These are phyloP conservation scores for Pseudomyrmex dendroicus DNA, from an alignment of 1,140 invertebrate species.

Conservation along the genomic window DNA sequence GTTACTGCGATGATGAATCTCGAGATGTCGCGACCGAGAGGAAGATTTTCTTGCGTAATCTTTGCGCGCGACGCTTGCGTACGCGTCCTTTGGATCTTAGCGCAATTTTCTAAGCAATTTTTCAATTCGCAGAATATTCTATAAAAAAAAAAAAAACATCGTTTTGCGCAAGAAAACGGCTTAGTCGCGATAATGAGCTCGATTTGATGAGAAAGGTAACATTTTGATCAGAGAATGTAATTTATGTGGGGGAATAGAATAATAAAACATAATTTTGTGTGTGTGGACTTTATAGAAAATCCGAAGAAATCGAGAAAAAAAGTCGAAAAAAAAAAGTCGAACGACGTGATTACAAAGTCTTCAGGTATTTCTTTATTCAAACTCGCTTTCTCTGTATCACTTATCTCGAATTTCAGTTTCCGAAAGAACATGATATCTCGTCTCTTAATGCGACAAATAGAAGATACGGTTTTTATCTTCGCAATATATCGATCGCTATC, in stretches of 20 bases:
- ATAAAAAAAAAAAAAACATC: not conserved
- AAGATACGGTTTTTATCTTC: slow-evolving; percentile 18
- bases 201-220: too few relatives aligned
- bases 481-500: not conserved
- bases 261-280: too few relatives aligned
- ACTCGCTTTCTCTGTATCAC: not conserved
- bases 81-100: slow-evolving; percentile 36
- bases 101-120: slow-evolving; percentile 24
- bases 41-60: slow-evolving; percentile 58
- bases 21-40: slow-evolving; percentile 55
- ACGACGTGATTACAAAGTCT: too few relatives aligned
- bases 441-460: slow-evolving; percentile 5
- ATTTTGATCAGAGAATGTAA: too few relatives aligned
- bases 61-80: slow-evolving; percentile 4
- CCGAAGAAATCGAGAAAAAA: too few relatives aligned
- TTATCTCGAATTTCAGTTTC: slow-evolving; percentile 22
- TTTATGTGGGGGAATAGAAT: too few relatives aligned
- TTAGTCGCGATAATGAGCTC: too few relatives aligned
- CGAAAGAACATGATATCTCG: not conserved
- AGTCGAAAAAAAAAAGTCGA: too few relatives aligned
- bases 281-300: too few relatives aligned
- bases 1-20: slow-evolving; percentile 40
- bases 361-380: too few relatives aligned
- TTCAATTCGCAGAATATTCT: not conserved
- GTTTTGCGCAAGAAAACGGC: not conserved